These are phyloP conservation scores for Caenorhabditis wallacei DNA, from an alignment of 2,888 invertebrate genomes.

Conservation along the genomic window DNA sequence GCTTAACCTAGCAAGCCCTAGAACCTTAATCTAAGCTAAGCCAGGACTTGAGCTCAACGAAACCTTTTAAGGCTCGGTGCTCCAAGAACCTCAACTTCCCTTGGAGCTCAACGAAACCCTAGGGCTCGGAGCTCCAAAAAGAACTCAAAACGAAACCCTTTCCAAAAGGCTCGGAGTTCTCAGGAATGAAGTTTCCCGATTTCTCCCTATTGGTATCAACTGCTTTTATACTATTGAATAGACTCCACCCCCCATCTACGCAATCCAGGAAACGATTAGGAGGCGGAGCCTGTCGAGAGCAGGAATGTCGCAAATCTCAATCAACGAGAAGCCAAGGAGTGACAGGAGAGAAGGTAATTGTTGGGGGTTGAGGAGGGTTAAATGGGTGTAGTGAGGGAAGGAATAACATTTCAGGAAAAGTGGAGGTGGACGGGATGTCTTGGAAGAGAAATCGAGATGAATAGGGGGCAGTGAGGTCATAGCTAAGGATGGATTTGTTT, in stretches of 20 bases:
- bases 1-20: no score
- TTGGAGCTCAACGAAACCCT: background rate
- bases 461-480: background rate
- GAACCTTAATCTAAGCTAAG: no score
- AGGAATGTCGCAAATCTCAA: constrained; percentile 54
- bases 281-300: constrained; percentile 5
- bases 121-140: background rate
- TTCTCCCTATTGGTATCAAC: no score
- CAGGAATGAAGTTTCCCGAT: background rate
- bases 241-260: background rate
- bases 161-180: background rate
- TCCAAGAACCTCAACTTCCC: no score
- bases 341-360: background rate
- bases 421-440: background rate
- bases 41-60: no score
- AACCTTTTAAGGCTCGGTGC: no score
- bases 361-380: background rate
- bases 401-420: background rate
- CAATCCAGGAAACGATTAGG: constrained; percentile 41
- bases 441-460: background rate
- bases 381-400: background rate
- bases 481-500: no score
- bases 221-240: constrained; percentile 26
- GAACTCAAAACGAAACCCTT: constrained; percentile 4
- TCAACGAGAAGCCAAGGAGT: constrained; percentile 21